Conservation (phyloP, 2,888 invertebrate species). For the Leptura quadrifasciata region DNA sequence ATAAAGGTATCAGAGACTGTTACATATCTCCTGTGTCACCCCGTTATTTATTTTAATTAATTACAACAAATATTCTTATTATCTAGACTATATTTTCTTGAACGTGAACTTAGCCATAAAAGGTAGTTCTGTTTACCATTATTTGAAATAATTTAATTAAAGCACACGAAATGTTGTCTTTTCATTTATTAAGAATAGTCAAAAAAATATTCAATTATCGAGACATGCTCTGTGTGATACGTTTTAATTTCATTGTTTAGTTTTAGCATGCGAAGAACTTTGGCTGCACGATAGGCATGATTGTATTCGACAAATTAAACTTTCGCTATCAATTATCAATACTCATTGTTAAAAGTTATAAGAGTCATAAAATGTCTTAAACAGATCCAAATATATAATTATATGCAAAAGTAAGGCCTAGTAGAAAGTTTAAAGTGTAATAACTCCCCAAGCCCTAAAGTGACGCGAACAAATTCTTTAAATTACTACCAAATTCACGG, state of each 20-base stretch:
- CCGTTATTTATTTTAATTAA: too few relatives aligned
- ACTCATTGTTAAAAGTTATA: constrained; percentile 63
- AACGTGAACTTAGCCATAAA: too few relatives aligned
- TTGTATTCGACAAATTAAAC: constrained; percentile 57
- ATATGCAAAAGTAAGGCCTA: constrained; percentile 28
- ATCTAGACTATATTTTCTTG: too few relatives aligned
- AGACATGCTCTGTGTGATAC: constrained; percentile 43
- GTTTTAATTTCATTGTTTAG: constrained; percentile 45
- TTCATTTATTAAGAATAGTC: neutral
- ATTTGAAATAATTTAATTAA: neutral
- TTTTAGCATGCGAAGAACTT: constrained; percentile 43
- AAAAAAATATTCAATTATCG: constrained; percentile 44
- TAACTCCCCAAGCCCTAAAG: constrained; percentile 13
- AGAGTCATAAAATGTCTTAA: constrained; percentile 59
- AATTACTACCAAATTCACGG: neutral
- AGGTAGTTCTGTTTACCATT: too few relatives aligned
- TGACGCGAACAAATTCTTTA: constrained; percentile 6
- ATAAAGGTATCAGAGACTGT: too few relatives aligned
- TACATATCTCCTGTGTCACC: too few relatives aligned
- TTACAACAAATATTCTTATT: too few relatives aligned
- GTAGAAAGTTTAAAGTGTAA: constrained; percentile 39
- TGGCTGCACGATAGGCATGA: constrained; percentile 43
- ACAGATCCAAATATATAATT: constrained; percentile 49
- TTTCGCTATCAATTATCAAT: constrained; percentile 66
- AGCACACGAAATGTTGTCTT: neutral